These are phyloP conservation scores for Psophia crepitans DNA, from an alignment of 2,113 vertebrate species.

Conservation along the genomic window DNA sequence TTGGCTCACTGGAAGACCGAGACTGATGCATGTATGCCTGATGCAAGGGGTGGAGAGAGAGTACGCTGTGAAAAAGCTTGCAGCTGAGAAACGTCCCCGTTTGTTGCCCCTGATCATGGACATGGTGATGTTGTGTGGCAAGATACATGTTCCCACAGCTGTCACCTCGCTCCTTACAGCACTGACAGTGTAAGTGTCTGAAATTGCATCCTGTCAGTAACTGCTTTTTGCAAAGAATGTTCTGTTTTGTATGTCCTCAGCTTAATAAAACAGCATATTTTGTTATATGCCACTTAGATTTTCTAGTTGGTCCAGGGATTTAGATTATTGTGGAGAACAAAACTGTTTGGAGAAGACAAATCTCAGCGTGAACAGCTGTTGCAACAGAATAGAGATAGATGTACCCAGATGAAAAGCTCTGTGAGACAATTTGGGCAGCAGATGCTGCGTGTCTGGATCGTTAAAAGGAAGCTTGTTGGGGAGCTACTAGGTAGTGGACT, in stretches of 20 bases:
- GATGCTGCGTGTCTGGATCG: background rate
- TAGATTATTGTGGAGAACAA: background rate
- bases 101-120: background rate
- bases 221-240: background rate
- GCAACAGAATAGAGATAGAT: background rate
- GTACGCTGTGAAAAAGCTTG: background rate
- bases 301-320: background rate
- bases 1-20: background rate
- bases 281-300: background rate
- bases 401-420: background rate
- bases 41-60: background rate
- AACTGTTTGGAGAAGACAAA: background rate
- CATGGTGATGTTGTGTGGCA: background rate
- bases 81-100: background rate
- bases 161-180: background rate
- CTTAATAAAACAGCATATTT: background rate
- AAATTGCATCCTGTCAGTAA: background rate
- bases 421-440: background rate
- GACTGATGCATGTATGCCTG: background rate
- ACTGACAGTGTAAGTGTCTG: background rate
- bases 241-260: background rate
- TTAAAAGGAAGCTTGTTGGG: background rate
- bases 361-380: background rate
- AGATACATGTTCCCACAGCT: background rate
- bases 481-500: background rate